phyloP scores from a whole-genome alignment of 2,113 vertebrate genomes.

The Otus sunia region DNA sequence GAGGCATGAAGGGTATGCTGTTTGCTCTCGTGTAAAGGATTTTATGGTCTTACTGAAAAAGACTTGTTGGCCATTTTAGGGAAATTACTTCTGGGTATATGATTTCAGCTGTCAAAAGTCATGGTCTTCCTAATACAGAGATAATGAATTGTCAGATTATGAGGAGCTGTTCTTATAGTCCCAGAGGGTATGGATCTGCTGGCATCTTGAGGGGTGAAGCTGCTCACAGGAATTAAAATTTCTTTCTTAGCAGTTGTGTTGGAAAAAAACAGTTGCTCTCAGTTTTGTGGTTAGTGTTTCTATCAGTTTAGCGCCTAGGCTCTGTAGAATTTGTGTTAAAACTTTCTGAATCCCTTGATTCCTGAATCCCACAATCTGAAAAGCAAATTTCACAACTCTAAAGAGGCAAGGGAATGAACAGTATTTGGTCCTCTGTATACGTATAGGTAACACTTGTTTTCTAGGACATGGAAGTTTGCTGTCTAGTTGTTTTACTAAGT shows the following conservation, averaged over 20 bases:
- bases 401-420: not conserved
- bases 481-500: not conserved
- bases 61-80: constrained; percentile 1
- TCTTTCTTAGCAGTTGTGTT: not conserved
- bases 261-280: not conserved
- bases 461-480: not conserved
- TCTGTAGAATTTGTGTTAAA: not conserved
- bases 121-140: not conserved
- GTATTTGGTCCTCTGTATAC: not conserved
- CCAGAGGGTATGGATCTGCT: not conserved
- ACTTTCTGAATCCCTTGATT: not conserved
- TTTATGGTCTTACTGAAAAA: constrained; percentile 7
- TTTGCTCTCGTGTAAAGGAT: not conserved
- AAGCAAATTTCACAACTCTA: not conserved
- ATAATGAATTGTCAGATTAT: not conserved
- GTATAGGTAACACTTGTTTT: not conserved
- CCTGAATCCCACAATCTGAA: not conserved
- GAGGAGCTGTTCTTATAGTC: not conserved
- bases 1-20: constrained; percentile 4
- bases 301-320: not conserved
- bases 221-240: not conserved
- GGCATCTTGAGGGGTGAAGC: not conserved
- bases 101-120: not conserved
- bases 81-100: not conserved
- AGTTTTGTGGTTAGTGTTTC: not conserved